These are phyloP conservation scores for Pteronura brasiliensis DNA, from an alignment of 2,113 vertebrate species.

Conservation along the genomic window DNA sequence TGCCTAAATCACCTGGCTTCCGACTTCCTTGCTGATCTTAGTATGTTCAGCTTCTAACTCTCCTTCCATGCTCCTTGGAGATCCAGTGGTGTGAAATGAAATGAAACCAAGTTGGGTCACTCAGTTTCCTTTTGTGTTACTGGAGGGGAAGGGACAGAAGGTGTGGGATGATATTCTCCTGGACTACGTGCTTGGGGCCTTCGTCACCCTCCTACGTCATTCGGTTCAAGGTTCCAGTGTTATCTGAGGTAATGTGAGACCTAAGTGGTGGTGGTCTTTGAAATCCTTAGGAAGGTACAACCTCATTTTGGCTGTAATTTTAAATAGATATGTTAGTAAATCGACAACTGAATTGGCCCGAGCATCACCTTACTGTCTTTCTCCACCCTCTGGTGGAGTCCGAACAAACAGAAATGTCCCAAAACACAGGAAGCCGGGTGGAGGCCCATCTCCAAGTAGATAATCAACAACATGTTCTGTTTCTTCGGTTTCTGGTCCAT, in stretches of 20 bases:
- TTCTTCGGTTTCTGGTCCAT: constrained; percentile 33
- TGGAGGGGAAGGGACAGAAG: not conserved
- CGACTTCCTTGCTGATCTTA: constrained; percentile 1
- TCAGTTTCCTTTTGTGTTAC: not conserved
- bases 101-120: not conserved
- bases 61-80: not conserved
- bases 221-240: constrained; percentile 6
- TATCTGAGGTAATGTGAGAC: constrained; percentile 24
- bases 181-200: not conserved
- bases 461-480: constrained; percentile 51
- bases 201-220: not conserved
- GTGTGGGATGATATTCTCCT: not conserved
- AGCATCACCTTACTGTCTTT: not conserved
- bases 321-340: constrained; percentile 47
- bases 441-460: constrained; percentile 35
- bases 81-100: not conserved
- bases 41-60: not conserved
- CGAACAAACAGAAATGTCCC: constrained; percentile 42
- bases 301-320: constrained; percentile 57
- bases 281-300: constrained; percentile 48
- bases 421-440: constrained; percentile 52
- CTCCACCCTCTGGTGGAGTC: not conserved
- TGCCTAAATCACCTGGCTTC: constrained; percentile 5
- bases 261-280: not conserved
- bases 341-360: not conserved